Percentiles rank a stretch among this genome's conserved stretches.
Conservation (phyloP, 2,113 vertebrate species). For the Petrocephalus zakoni region DNA sequence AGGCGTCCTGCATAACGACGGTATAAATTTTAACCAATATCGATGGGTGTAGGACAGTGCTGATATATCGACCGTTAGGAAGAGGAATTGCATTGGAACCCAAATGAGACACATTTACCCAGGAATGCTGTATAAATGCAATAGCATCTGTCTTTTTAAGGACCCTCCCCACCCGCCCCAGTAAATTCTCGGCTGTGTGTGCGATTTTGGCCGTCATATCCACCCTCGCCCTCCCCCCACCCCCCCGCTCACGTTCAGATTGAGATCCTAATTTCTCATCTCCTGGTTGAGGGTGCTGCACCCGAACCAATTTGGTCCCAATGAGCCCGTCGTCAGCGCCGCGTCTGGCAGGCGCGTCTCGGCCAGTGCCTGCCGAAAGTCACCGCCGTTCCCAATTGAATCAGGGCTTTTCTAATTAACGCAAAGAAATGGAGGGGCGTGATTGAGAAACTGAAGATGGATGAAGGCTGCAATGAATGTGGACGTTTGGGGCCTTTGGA, state of each 20-base stretch:
- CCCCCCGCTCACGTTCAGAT: background rate
- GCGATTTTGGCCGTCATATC: background rate
- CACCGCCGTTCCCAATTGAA: background rate
- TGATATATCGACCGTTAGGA: background rate
- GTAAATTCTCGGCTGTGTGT: too few relatives aligned
- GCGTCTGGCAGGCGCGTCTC: background rate
- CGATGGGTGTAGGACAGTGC: background rate
- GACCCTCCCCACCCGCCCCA: background rate
- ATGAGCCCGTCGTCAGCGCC: background rate
- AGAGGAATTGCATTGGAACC: background rate
- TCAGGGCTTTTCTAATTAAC: background rate
- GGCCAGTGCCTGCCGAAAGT: background rate
- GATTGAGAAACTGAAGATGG: background rate
- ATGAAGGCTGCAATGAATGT: background rate
- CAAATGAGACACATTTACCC: background rate
- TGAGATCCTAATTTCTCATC: background rate
- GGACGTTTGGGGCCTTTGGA: background rate
- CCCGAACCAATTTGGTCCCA: background rate
- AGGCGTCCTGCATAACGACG: background rate
- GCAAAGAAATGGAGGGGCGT: background rate
- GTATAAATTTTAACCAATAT: background rate
- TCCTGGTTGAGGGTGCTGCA: background rate
- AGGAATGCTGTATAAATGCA: background rate
- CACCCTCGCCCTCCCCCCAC: background rate
- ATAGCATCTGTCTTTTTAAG: background rate